Percentiles rank a stretch among this genome's conserved stretches.
phyloP scores from a whole-genome alignment of 2,888 invertebrate species.

The Xestia rhomboidea region DNA sequence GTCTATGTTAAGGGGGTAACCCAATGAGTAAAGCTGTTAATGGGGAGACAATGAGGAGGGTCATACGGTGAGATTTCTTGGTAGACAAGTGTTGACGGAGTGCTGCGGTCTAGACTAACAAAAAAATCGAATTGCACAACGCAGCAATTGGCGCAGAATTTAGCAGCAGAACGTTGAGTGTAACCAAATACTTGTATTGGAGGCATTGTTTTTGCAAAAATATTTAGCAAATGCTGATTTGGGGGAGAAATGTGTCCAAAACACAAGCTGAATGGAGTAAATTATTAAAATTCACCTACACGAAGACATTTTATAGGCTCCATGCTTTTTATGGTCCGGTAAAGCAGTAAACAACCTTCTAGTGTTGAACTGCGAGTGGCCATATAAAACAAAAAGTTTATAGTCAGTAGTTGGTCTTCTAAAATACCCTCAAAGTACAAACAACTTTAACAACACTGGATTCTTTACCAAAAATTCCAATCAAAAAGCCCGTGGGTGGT shows the following conservation, averaged over 20 bases:
- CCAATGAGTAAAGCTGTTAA: conserved; percentile 5
- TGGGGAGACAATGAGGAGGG: not conserved
- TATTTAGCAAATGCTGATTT: not conserved
- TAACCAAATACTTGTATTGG: not conserved
- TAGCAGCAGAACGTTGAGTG: not conserved
- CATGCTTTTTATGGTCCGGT: too few relatives aligned
- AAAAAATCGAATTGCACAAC: not conserved
- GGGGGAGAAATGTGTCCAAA: not conserved
- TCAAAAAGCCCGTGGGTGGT: conserved; percentile 22
- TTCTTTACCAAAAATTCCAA: conserved; percentile 54
- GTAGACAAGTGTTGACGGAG: not conserved
- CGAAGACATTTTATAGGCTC: not conserved
- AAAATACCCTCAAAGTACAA: not conserved
- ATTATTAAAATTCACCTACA: not conserved
- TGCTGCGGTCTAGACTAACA: not conserved
- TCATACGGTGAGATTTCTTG: not conserved
- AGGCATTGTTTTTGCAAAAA: not conserved
- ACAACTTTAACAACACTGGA: conserved; percentile 5
- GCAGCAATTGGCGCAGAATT: too few relatives aligned
- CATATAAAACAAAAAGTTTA: too few relatives aligned
- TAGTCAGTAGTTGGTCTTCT: not conserved
- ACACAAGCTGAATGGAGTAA: not conserved
- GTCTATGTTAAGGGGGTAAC: conserved; percentile 10
- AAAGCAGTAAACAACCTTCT: too few relatives aligned
- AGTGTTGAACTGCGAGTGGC: too few relatives aligned